phyloP scores from a whole-genome alignment of 92 coral and sea anemone genomes.

The Palythoa grandis region DNA sequence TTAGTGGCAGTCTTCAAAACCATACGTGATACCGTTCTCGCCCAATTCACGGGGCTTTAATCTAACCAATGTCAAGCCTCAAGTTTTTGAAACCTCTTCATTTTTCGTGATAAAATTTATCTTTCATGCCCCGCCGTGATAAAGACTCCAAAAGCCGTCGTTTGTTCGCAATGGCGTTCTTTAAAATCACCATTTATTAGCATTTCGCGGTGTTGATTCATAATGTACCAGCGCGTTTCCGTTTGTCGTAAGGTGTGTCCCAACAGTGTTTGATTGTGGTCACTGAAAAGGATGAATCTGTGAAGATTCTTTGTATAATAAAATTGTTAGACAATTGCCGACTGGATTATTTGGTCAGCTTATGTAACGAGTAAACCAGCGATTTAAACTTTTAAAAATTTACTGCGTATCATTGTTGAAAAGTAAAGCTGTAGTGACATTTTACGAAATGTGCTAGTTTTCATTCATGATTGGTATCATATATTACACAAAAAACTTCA shows the following conservation, averaged over 20 bases:
- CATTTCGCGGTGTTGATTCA: slow-evolving; percentile 1
- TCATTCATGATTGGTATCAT: neutral
- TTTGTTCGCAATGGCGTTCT: neutral
- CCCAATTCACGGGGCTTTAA: neutral
- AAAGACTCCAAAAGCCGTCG: neutral
- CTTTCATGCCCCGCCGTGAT: neutral
- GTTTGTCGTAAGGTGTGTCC: slow-evolving; percentile 41
- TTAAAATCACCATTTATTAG: neutral
- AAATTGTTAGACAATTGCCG: neutral
- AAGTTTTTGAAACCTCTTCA: neutral
- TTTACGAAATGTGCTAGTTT: neutral
- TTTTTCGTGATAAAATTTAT: no score
- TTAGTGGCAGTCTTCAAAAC: neutral
- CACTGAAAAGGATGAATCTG: slow-evolving; percentile 1
- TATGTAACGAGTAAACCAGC: neutral
- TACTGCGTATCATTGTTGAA: neutral
- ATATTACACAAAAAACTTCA: neutral
- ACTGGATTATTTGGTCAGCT: neutral
- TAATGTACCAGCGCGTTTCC: slow-evolving; percentile 38
- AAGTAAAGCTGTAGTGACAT: slow-evolving; percentile 17
- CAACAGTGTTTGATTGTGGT: slow-evolving; percentile 10
- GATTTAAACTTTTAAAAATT: neutral
- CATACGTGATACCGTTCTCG: neutral
- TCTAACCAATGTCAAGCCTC: neutral
- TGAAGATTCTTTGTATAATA: neutral